phyloP scores from a whole-genome alignment of 2,888 invertebrate genomes.

The Hoplodrina ambigua region DNA sequence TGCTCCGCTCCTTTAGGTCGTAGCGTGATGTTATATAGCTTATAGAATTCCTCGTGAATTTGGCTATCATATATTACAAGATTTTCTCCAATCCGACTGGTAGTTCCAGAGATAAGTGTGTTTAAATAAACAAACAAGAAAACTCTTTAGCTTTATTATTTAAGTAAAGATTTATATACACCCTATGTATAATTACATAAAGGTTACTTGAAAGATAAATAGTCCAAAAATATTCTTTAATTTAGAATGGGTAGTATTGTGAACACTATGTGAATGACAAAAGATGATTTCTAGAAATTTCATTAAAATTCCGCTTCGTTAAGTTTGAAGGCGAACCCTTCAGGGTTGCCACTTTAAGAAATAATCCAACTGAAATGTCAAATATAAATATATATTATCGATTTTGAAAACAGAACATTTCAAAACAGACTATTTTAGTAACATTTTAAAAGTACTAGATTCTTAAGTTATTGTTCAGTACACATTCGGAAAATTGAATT shows the following conservation, averaged over 20 bases:
- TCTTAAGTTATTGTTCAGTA: too few species aligned
- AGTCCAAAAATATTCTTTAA: slow-evolving; percentile 23
- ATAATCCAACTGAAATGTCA: neutral
- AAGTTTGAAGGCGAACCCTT: slow-evolving; percentile 75
- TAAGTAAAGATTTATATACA: neutral
- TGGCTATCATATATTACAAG: too few species aligned
- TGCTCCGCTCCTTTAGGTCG: too few species aligned
- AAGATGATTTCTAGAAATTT: slow-evolving; percentile 85
- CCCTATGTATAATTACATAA: neutral
- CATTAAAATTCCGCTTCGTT: slow-evolving; percentile 88
- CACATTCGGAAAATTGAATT: too few species aligned
- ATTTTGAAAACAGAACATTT: neutral
- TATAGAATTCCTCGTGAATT: too few species aligned
- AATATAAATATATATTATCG: neutral
- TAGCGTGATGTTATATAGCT: too few species aligned
- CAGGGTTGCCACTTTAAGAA: slow-evolving; percentile 74
- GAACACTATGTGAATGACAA: slow-evolving; percentile 72
- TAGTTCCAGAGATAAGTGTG: too few species aligned
- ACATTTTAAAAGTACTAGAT: too few species aligned
- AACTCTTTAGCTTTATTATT: too few species aligned
- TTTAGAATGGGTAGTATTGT: slow-evolving; percentile 24
- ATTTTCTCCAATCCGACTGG: too few species aligned
- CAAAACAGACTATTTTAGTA: too few species aligned
- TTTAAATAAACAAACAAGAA: too few species aligned
- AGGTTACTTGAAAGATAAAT: neutral